Percentiles rank a stretch among this genome's conserved stretches.
These are phyloP conservation scores for Drosophila lacicola DNA, from an alignment of 2,888 invertebrate species.

Conservation along the genomic window DNA sequence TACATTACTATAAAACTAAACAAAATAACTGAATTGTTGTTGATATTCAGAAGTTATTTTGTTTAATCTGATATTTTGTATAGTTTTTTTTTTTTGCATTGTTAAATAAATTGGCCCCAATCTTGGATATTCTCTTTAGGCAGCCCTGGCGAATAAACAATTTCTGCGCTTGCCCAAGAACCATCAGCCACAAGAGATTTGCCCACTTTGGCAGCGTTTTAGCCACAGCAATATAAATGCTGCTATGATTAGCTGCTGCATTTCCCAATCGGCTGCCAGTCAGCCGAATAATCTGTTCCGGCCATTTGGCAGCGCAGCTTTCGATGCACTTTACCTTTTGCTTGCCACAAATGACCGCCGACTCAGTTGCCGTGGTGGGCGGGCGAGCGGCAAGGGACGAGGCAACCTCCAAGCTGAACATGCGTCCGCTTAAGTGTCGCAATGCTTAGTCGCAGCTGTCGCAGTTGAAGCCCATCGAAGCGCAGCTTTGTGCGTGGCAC, in stretches of 20 bases:
- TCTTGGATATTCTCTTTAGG: neutral
- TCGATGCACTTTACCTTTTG: slow-evolving; percentile 56
- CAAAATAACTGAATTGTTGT: too few species aligned
- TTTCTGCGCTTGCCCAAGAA: slow-evolving; percentile 30
- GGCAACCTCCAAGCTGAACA: slow-evolving; percentile 39
- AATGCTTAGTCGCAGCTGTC: slow-evolving; percentile 50
- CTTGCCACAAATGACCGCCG: slow-evolving; percentile 30
- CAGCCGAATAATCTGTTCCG: slow-evolving; percentile 67
- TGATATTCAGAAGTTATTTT: too few species aligned
- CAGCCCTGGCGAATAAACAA: slow-evolving; percentile 3
- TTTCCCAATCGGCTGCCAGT: slow-evolving; percentile 56
- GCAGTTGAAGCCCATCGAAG: slow-evolving; percentile 61
- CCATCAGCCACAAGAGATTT: slow-evolving; percentile 20
- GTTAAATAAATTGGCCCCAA: neutral
- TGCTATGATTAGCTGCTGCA: slow-evolving; percentile 17
- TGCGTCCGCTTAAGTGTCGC: slow-evolving; percentile 65
- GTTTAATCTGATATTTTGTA: too few species aligned
- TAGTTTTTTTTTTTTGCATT: too few species aligned
- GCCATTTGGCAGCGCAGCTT: slow-evolving; percentile 41
- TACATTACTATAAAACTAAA: too few species aligned
- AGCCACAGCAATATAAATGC: slow-evolving; percentile 11
- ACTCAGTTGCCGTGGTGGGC: neutral
- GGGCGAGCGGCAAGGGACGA: neutral
- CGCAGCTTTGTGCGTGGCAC: slow-evolving; percentile 52
- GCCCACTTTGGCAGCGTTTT: neutral